Conservation (phyloP, 2,113 vertebrate genomes). For the Bothrops jararaca region DNA sequence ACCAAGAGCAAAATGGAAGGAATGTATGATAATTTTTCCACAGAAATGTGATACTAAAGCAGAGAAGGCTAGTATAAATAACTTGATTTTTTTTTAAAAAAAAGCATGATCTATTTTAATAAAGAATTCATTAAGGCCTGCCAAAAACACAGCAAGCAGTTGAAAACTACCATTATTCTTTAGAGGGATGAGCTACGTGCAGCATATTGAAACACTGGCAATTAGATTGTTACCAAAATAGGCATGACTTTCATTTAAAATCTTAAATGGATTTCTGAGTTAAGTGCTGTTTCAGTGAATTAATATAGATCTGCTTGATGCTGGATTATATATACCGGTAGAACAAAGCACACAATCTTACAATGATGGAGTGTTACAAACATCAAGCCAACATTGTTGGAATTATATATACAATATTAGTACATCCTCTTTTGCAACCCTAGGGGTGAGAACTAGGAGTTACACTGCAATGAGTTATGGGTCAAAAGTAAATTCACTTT, state of each 20-base stretch:
- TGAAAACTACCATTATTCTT: slow-evolving; percentile 34
- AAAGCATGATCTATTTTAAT: slow-evolving; percentile 17
- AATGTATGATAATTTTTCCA: not conserved
- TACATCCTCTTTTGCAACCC: not conserved
- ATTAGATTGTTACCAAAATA: slow-evolving; percentile 38
- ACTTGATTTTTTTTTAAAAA: slow-evolving; percentile 37
- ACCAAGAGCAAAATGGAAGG: slow-evolving; percentile 25
- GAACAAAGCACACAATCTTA: not conserved
- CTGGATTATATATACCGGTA: slow-evolving; percentile 4
- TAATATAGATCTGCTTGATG: slow-evolving; percentile 25
- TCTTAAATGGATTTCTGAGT: slow-evolving; percentile 33
- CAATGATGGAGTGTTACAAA: not conserved
- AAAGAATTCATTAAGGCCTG: slow-evolving; percentile 22
- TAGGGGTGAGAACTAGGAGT: not conserved
- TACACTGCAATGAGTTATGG: not conserved
- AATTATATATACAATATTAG: not conserved
- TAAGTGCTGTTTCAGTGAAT: slow-evolving; percentile 16
- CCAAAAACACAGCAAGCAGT: slow-evolving; percentile 46
- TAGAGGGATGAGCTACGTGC: not conserved
- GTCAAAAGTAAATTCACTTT: slow-evolving; percentile 1
- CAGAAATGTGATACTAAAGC: not conserved
- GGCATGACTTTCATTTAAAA: slow-evolving; percentile 22
- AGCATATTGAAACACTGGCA: not conserved
- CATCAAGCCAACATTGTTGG: not conserved
- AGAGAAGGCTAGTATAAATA: slow-evolving; percentile 11